Base-by-base conservation (phyloP, 2,113 vertebrate genomes). In the Gambusia holbrooki region DNA sequence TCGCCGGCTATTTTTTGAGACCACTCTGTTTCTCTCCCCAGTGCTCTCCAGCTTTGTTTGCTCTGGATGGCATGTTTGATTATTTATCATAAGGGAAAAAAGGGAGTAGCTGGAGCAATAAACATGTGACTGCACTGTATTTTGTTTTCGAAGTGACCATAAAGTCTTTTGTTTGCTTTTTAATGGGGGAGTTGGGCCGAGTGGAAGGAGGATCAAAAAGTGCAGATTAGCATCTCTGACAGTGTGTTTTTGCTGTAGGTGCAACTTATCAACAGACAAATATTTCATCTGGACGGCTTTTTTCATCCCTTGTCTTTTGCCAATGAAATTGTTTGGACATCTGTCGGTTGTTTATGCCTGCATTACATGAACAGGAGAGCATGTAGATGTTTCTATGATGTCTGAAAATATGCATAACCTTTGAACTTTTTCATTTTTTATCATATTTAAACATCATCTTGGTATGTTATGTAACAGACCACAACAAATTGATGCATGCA, bases 61-160 rank as follows among this genome's bases (percentile, higher is more conserved):
- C 96, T 97, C 96, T 98, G 96, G 96, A 98, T 95, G 95, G 95
- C 95, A 95, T 94, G 95, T 97, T 96, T 97, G 96, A 97, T 98
- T 98, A 98, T 98, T 97, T 98, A 97, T 98, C 95, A 96, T 96
- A 96, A 96, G 95, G 94, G 95, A 94, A 96, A 94, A 96, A 89
- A 96, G 96, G 96, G 96, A 97, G 96, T 96, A 95, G 95, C 95
- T 94, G 93, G 94, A 95, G 95, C 95, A 96, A 95, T 96, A 97
- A 97, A 97, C 96, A 96, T 96, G 95, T 97, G 96, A 96, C 96
- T 92, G 80, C 87, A 85, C 92, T 95, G 93, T 96, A 95, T 97
- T 98, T 97, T 96, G 96, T 96, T 96, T 97, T 97, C 97, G 91
- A 93, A 93, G 95, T 94, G 92, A 95, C 94, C 95, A 93, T 95